Evolutionary conservation across 2,888 invertebrate genomes (phyloP).

Genomic region (Tenthredo notha): DNA sequence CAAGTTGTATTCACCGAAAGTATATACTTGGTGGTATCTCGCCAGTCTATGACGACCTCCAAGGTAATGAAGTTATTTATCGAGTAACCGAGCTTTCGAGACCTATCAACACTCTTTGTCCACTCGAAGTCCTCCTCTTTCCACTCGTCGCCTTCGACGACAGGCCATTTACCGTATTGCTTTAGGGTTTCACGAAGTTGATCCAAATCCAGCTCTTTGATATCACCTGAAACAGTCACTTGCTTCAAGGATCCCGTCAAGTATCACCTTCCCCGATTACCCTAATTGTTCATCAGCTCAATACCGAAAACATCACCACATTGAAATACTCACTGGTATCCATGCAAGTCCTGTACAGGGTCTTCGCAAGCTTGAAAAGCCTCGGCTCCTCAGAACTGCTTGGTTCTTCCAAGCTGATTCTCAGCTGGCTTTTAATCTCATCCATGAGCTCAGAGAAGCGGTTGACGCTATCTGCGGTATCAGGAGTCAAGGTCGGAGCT

Average conservation of each 20-base stretch:
- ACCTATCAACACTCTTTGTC: conserved; percentile 90
- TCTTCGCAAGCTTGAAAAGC: conserved; percentile 89
- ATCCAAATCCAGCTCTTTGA: conserved; percentile 88
- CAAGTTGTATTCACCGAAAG: conserved; percentile 85
- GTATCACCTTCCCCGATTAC: background rate
- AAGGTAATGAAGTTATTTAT: conserved; percentile 95
- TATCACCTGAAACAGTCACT: conserved; percentile 81
- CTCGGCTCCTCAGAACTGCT: conserved; percentile 81
- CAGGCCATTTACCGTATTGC: conserved; percentile 96
- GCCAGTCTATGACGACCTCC: conserved; percentile 92
- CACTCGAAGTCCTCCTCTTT: conserved; percentile 86
- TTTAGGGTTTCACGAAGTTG: conserved; percentile 87
- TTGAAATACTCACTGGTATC: conserved; percentile 86
- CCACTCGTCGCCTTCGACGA: conserved; percentile 90
- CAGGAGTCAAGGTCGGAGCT: conserved; percentile 86
- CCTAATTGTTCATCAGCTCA: background rate
- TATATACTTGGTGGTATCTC: conserved; percentile 91
- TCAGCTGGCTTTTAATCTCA: conserved; percentile 87
- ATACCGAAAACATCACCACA: background rate
- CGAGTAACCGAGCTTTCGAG: conserved; percentile 90
- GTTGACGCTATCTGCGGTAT: conserved; percentile 89
- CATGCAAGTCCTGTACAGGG: conserved; percentile 92
- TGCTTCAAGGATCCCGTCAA: background rate
- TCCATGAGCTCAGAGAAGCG: conserved; percentile 89
- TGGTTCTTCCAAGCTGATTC: conserved; percentile 85